Conservation (phyloP, 1,140 invertebrate species). For the Brachionus koreanus region DNA sequence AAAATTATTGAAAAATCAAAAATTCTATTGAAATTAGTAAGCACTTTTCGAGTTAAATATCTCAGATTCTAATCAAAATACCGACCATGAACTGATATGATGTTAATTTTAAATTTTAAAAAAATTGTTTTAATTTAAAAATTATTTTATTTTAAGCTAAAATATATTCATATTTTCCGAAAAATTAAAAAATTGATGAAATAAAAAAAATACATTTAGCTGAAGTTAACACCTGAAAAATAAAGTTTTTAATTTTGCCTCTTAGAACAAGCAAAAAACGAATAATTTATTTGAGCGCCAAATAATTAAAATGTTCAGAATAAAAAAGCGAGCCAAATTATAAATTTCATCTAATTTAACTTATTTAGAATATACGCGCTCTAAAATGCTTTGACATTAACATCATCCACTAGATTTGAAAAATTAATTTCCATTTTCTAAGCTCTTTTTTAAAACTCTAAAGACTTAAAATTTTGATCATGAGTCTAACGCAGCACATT, state of each 20-base stretch:
- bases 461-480: background rate
- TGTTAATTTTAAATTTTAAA: too few relatives aligned
- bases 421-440: constrained; percentile 17
- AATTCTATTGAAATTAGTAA: too few relatives aligned
- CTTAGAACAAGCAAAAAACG: background rate
- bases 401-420: background rate
- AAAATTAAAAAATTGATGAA: too few relatives aligned
- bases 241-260: background rate
- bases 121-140: too few relatives aligned
- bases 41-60: too few relatives aligned
- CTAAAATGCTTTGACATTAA: background rate
- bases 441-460: constrained; percentile 10
- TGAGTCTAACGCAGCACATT: constrained; percentile 22
- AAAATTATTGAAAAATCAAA: too few relatives aligned
- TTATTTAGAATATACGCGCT: constrained; percentile 1
- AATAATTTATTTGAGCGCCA: background rate
- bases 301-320: background rate
- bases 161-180: too few relatives aligned
- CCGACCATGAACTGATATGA: too few relatives aligned
- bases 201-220: too few relatives aligned
- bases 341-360: background rate
- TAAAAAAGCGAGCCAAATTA: background rate
- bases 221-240: background rate
- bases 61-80: too few relatives aligned
- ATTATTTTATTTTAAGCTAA: too few relatives aligned